Base-by-base conservation (phyloP, 2,888 invertebrate genomes). In the Lochmaea capreae region DNA sequence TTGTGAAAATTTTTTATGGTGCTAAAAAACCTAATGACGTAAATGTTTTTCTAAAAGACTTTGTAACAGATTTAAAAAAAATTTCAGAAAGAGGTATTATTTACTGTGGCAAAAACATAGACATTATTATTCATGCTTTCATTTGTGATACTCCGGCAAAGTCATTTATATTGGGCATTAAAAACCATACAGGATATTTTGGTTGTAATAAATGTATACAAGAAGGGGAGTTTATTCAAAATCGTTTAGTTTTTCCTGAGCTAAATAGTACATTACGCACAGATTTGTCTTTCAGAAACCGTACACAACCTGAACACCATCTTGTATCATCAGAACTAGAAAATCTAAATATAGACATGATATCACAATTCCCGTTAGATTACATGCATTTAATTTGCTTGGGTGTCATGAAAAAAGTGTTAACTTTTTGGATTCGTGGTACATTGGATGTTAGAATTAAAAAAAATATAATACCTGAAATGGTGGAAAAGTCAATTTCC, bases 371-470 rank as follows among this genome's bases (percentile, higher is more conserved):
- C 16, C 73, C 73, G 3, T 58, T 76, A 14, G 76, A 75, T 63
- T 75, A 75, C 43, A 69, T 67, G 73, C 76, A 73, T 54, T 65
- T 81, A 18, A 72, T 79, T 26, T 79, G 78, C 68, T 59, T 80
- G 16, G 79, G 80, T n/a, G 76, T 80, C 12, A 72, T 77, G 46
- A 78, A 77, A 72, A 73, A 76, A 73, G 71, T 80, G 16, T 68
- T 79, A 65, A 73, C 46, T 67, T 65, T 65, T 59, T 73, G 67
- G 74, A 57, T 62, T 33, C 49, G 67, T 18, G 76, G 76, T 39
- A 69, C 52, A 65, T 65, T 73, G 43, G 65, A 73, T 65, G 49
- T 69, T 58, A 61, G 73, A 65, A 65, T 73, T n/a, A 65, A 68
- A 42, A 54, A 67, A 57, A 65, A 42, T 26, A 52, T 65, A 22